Conservation (phyloP, 1,140 invertebrate species). For the Agrilus planipennis region DNA sequence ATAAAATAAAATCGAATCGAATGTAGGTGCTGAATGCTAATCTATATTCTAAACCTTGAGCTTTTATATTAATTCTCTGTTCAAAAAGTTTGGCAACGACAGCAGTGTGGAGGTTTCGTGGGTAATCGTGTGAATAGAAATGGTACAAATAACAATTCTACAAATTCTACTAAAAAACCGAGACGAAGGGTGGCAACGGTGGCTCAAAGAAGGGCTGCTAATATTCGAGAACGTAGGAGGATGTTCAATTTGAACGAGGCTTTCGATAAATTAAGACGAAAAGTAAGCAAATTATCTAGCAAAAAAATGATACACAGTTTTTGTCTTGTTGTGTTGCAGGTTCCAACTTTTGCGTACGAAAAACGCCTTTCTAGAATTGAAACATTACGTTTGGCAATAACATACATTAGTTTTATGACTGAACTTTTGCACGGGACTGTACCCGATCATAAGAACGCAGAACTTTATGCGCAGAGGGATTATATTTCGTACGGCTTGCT, state of each 20-base stretch:
- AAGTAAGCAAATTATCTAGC: slow-evolving; percentile 39
- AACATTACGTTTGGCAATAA: slow-evolving; percentile 91
- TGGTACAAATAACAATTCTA: slow-evolving; percentile 23
- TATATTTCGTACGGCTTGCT: slow-evolving; percentile 33
- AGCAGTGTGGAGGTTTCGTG: slow-evolving; percentile 35
- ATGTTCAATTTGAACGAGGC: slow-evolving; percentile 98
- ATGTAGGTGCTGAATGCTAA: too few species aligned
- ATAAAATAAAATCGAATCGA: not conserved
- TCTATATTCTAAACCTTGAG: too few species aligned
- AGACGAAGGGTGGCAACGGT: slow-evolving; percentile 78
- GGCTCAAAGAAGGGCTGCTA: slow-evolving; percentile 82
- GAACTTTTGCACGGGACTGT: slow-evolving; percentile 65
- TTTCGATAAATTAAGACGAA: slow-evolving; percentile 83
- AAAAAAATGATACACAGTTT: not conserved
- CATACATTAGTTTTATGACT: slow-evolving; percentile 96
- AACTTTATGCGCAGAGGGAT: slow-evolving; percentile 27
- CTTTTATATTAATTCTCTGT: slow-evolving; percentile 7
- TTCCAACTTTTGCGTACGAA: slow-evolving; percentile 98
- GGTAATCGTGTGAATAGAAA: slow-evolving; percentile 21
- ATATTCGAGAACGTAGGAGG: slow-evolving; percentile 83
- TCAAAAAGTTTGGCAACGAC: slow-evolving; percentile 35
- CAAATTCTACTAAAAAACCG: slow-evolving; percentile 55
- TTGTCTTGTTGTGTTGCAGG: slow-evolving; percentile 37
- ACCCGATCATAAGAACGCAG: slow-evolving; percentile 33
- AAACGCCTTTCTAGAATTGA: slow-evolving; percentile 96